These are phyloP conservation scores for Resseliella maxima DNA, from an alignment of 2,888 invertebrate species.

Conservation along the genomic window DNA sequence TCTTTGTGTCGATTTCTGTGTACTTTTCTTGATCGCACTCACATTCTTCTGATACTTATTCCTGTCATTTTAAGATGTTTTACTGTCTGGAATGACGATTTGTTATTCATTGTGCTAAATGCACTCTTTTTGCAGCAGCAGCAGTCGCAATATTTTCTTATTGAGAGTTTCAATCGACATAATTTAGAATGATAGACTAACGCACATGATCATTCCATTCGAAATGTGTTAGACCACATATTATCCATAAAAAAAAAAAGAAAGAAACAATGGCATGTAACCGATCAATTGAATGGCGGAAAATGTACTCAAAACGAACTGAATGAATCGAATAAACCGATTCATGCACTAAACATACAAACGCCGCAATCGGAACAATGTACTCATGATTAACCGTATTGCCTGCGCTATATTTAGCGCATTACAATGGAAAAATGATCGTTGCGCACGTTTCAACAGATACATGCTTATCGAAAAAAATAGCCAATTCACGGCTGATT, in stretches of 20 bases:
- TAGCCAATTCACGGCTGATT: not conserved
- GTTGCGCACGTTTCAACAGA: not conserved
- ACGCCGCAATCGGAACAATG: constrained; percentile 24
- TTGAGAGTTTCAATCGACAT: too few species aligned
- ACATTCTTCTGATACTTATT: not conserved
- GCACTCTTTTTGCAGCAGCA: not conserved
- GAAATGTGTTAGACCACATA: not conserved
- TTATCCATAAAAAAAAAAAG: too few species aligned
- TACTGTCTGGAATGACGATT: not conserved
- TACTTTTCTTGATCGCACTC: not conserved
- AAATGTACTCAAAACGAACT: constrained; percentile 13
- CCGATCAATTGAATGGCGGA: not conserved
- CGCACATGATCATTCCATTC: not conserved
- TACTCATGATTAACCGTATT: constrained; percentile 15
- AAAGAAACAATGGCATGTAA: not conserved
- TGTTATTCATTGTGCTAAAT: not conserved
- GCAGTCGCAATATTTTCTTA: too few species aligned
- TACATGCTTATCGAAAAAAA: not conserved
- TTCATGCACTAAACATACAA: constrained; percentile 9
- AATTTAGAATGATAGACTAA: too few species aligned
- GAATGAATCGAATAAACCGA: not conserved
- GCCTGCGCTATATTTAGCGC: constrained; percentile 8
- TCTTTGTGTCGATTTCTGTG: not conserved
- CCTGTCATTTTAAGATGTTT: not conserved
- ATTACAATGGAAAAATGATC: not conserved